Base-by-base conservation (phyloP, 2,113 vertebrate species). In the Variabilichromis moorii region DNA sequence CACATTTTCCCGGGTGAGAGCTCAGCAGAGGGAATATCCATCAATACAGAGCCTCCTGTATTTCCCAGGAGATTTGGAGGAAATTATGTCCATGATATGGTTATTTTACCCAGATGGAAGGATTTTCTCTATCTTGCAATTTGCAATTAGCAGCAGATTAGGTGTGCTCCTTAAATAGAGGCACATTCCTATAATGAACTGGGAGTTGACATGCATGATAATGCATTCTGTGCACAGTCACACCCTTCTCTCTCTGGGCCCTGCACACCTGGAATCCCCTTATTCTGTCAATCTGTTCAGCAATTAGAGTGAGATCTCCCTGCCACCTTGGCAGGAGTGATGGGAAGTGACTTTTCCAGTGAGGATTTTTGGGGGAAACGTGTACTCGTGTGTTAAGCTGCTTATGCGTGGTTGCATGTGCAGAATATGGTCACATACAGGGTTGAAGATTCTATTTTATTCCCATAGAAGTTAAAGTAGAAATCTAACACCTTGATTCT, bases 221-320 rank as follows among this genome's bases (percentile, higher is more conserved):
- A 93, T 89, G 80, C 81, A 80, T 90, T 84, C 68, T 35, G 66
- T 89, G 90, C 80, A 86, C 16, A 9, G 84, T 88, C 90, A 84
- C 85, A 90, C 82, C 50, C 86, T 88, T 91, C 55, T 81, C 80
- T 45, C 85, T 83, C 14, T 21, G 16, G 85, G 78, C 78, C 28
- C 45, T 47, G 55, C 33, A 42, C 54, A 83, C 61, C 86, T 84
- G 73, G 61, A 73, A 47, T 86, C 80, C 45, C 88, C 83, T 80
- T 82, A 88, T 88, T 86, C 91, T 91, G 88, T 93, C 85, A 90
- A 54, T 91, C 85, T 80, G 86, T 54, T 26, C 61, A 84, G 80
- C 76, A 91, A 93, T 94, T 95, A 91, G 42, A 89, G 71, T 19
- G 3, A 92, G 14, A 35, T 33, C 17, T 90, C 68, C n/a, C 59